Base-by-base conservation (phyloP, 2,797 vertebrate genomes). In the Steatocranus sp. region DNA sequence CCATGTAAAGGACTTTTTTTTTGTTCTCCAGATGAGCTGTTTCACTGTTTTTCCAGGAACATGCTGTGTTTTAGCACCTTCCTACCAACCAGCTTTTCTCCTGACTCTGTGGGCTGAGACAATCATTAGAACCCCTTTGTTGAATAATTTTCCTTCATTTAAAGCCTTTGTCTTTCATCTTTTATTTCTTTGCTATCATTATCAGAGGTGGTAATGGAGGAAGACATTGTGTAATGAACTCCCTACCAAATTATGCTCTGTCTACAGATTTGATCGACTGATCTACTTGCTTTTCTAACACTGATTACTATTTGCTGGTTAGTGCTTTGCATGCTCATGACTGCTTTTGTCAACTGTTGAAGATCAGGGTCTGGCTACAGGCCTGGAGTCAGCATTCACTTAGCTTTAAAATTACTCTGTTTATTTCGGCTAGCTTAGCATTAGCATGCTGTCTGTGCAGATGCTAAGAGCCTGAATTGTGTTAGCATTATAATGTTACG, bases 71-170 rank as follows among this genome's bases (percentile, higher is more conserved):
- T 84, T 83, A 91, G 68, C 83, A 61, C 79, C 43, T 63, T 82
- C 76, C 89, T 92, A 92, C 91, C 94, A 91, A 86, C 36, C 81
- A 86, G 80, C 84, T 86, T 91, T 82, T 88, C 79, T 81, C 80
- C 80, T 74, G 75, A 74, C 75, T 88, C 80, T 84, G 41, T 66
- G 79, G 73, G 74, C 81, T 20, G 68, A 81, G 14, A 82, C 77
- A 68, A 78, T 73, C 80, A 81, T 91, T 74, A 76, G 73, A 90
- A 85, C 75, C 88, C 84, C 85, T 87, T 87, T 91, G 84, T 75
- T 92, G n/a, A 46, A 25, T 51, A 23, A 36, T 63, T 82, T 83
- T 80, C 74, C 68, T 73, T 77, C 18, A 76, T 84, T 85, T 74
- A 20, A 79, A 43, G 84, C 23, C 11, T 49, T 36, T 61, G 3